Evolutionary conservation across 1,140 invertebrate species (phyloP), one percentile per base, ranked within the genome.

Genomic region (Drosophila bipectinata): DNA sequence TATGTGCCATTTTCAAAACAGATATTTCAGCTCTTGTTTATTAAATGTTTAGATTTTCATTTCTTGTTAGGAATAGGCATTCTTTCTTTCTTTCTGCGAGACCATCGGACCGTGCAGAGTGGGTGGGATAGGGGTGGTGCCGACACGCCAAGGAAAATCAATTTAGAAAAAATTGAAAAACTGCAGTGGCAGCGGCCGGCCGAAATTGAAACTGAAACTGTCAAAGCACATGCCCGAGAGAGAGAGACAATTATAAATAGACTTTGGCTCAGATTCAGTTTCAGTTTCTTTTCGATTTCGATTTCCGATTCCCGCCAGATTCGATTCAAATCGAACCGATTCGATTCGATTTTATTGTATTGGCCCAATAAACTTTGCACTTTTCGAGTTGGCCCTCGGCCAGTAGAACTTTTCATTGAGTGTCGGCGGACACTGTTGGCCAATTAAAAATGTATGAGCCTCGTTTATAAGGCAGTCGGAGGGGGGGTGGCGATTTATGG

Each of bases 281-380:
- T 69, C 49, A 41, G 45, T 44, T 60, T 69, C 72, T 41, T 44
- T 60, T 78, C 76, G 41, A 73, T 71, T 79, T 84, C 80, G 77
- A 61, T 81, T 55, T 32, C 8, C 45, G 45, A 63, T 51, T 63
- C 41, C 24, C 4, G 32, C 6, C n/a, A 15, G 32, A 51, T 63
- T 66, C 34, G 44, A 60, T 60, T 34, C 57, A 18, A 44, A 14
- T 15, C 47, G 30, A 44, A 51, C 15, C 28, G 18, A 21, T 63
- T 72, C 28, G 18, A 12, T 55, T 72, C 71, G 69, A 73, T 64
- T 72, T 54, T 81, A 72, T 82, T 21, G 44, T 76, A 85, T 80
- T 85, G 80, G 81, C 80, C 81, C 81, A 80, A 85, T 84, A 84
- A 84, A 84, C 80, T 84, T 85, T 84, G 80, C 77, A 72, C 80